Conservation (phyloP, 2,888 invertebrate genomes). For the Amiota mariae region DNA sequence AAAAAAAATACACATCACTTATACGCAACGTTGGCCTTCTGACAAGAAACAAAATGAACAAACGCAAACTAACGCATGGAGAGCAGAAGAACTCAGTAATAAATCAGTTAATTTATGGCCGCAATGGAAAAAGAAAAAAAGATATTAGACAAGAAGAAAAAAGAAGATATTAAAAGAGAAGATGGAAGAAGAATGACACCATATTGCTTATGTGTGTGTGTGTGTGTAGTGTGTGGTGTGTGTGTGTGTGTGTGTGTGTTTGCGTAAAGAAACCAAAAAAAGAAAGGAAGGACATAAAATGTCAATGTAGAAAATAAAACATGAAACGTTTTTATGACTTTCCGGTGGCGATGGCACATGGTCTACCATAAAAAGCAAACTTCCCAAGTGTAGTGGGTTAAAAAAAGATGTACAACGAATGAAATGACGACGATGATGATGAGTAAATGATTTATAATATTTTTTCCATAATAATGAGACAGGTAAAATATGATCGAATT, state of each 20-base stretch:
- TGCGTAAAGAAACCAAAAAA: not conserved
- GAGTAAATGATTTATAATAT: not conserved
- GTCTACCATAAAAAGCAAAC: not conserved
- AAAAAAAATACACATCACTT: slow-evolving; percentile 35
- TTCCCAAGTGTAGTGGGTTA: too few species aligned
- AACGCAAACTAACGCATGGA: not conserved
- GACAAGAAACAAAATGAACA: not conserved
- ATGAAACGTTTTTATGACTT: not conserved
- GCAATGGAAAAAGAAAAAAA: not conserved
- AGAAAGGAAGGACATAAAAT: not conserved
- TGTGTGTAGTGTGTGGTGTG: too few species aligned
- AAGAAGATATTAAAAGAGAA: not conserved
- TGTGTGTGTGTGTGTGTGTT: too few species aligned
- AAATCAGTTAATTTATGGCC: slow-evolving; percentile 7
- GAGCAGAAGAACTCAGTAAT: not conserved
- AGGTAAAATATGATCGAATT: not conserved
- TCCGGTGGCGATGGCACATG: not conserved
- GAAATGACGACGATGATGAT: too few species aligned
- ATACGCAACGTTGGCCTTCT: slow-evolving; percentile 36
- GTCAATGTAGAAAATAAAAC: not conserved
- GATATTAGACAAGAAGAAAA: not conserved
- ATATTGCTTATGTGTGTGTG: too few species aligned
- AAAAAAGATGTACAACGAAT: too few species aligned
- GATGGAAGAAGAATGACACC: not conserved
- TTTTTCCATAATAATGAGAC: not conserved